Percentiles rank a stretch among this genome's conserved stretches.
Evolutionary conservation across 2,888 invertebrate species (phyloP).

Genomic region (Eristalis pertinax): DNA sequence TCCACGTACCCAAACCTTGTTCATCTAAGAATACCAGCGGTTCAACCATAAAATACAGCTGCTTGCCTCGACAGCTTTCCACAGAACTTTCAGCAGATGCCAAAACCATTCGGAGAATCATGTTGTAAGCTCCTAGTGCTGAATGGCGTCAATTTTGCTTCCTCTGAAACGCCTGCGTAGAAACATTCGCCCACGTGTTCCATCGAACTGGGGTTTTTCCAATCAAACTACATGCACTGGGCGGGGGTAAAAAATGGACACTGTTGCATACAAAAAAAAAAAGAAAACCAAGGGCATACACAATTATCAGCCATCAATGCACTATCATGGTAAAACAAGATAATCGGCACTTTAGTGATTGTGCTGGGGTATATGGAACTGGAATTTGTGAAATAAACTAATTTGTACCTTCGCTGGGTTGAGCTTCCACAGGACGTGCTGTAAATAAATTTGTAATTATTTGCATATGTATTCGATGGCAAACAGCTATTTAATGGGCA

Average conservation of each 20-base stretch:
- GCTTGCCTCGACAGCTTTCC: background rate
- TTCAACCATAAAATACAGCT: background rate
- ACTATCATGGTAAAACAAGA: background rate
- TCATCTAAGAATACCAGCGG: background rate
- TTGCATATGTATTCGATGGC: no score
- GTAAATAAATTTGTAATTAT: no score
- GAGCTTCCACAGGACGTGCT: no score
- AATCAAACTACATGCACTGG: background rate
- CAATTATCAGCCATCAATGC: background rate
- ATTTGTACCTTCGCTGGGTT: background rate
- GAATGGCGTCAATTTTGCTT: background rate
- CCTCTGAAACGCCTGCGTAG: background rate
- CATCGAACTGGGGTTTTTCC: background rate
- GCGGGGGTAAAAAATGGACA: background rate
- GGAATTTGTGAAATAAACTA: background rate
- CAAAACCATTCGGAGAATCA: background rate
- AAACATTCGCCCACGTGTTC: background rate
- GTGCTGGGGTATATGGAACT: background rate
- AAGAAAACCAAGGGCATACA: background rate
- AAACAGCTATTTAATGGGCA: no score
- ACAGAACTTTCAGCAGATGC: background rate
- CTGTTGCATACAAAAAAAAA: background rate
- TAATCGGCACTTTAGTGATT: background rate
- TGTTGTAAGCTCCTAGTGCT: background rate
- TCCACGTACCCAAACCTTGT: background rate